Conservation (phyloP, 1,140 invertebrate species). For the Drosophila chauvacae region DNA sequence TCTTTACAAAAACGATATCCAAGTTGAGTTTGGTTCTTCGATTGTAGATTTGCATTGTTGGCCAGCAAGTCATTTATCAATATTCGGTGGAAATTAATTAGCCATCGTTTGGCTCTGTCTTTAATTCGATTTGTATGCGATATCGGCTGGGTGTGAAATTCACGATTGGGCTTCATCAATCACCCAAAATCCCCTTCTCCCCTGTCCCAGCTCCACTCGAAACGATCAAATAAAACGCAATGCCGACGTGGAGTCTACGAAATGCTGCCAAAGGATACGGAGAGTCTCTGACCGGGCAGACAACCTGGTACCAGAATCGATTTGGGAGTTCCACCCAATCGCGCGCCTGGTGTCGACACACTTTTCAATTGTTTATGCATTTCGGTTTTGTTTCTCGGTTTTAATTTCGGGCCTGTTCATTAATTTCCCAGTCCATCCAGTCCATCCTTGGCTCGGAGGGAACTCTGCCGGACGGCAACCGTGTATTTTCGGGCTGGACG, state of each 20-base stretch:
- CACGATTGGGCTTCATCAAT: conserved; percentile 70
- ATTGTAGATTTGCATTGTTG: conserved; percentile 45
- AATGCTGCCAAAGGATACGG: conserved; percentile 52
- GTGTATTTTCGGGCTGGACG: conserved; percentile 62
- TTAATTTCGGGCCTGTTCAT: conserved; percentile 64
- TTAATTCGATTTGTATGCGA: conserved; percentile 81
- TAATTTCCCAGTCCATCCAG: conserved; percentile 60
- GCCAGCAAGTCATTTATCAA: conserved; percentile 63
- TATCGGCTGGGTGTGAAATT: conserved; percentile 75
- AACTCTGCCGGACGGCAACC: conserved; percentile 2
- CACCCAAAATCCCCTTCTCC: conserved; percentile 36
- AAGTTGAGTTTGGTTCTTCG: conserved; percentile 14
- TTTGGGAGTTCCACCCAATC: conserved; percentile 26
- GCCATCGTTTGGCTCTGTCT: conserved; percentile 57
- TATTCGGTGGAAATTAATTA: conserved; percentile 74
- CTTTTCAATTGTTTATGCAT: conserved; percentile 77
- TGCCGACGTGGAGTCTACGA: conserved; percentile 65
- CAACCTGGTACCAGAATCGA: conserved; percentile 54
- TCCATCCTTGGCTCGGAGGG: conserved; percentile 13
- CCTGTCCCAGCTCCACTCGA: conserved; percentile 29
- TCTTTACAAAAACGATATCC: not conserved
- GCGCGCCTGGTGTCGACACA: conserved; percentile 58
- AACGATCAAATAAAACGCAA: conserved; percentile 68
- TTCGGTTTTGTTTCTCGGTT: conserved; percentile 54
- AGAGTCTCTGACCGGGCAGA: conserved; percentile 62